A percentile compares a stretch with the other conserved stretches of the same genome.
These are phyloP conservation scores for Leptopilina syphax DNA, from an alignment of 2,888 invertebrate species.

Conservation along the genomic window DNA sequence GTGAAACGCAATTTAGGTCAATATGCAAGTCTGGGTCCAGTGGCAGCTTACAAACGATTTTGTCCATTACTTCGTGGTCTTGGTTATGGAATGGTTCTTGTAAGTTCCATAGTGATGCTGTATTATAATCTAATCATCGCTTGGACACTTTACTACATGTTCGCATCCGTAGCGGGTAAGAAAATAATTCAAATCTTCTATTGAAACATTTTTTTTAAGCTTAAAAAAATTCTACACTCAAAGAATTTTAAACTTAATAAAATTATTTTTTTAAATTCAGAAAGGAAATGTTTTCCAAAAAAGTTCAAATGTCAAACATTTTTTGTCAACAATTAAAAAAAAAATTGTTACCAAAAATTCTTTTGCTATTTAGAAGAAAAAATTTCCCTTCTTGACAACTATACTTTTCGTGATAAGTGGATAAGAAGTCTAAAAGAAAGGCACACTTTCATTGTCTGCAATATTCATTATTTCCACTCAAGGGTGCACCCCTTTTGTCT, in stretches of 20 bases:
- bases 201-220: too few relatives aligned
- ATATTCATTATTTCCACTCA: slow-evolving; percentile 33
- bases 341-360: neutral
- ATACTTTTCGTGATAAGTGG: neutral
- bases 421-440: slow-evolving; percentile 5
- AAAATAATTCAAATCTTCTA: neutral
- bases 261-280: too few relatives aligned
- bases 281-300: too few relatives aligned
- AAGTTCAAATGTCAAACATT: neutral
- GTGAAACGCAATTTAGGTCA: slow-evolving; percentile 78
- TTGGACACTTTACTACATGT: slow-evolving; percentile 88
- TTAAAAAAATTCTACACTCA: too few relatives aligned
- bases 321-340: neutral
- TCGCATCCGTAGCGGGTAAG: slow-evolving; percentile 82
- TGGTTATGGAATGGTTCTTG: slow-evolving; percentile 87
- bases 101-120: slow-evolving; percentile 86
- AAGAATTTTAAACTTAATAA: too few relatives aligned
- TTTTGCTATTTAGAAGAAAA: neutral
- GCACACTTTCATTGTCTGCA: slow-evolving; percentile 13
- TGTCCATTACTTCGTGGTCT: slow-evolving; percentile 87
- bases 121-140: slow-evolving; percentile 88
- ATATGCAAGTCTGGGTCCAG: slow-evolving; percentile 87
- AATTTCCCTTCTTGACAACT: neutral
- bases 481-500: slow-evolving; percentile 22
- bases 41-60: slow-evolving; percentile 88